phyloP scores from a whole-genome alignment of 2,113 vertebrate species.

The Indicator maculatus region DNA sequence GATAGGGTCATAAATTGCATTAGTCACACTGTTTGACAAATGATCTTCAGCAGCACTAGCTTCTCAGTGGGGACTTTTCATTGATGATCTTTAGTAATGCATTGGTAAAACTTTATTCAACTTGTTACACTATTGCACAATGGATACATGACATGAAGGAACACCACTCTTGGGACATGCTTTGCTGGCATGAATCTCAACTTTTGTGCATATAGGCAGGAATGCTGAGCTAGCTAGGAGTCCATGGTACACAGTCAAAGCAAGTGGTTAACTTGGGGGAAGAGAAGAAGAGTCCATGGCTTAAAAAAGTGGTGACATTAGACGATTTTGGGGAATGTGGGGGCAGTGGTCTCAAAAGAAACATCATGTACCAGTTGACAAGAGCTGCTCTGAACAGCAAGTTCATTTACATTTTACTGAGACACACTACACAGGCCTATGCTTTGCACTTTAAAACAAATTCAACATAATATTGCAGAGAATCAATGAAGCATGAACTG shows the following conservation, averaged over 20 bases:
- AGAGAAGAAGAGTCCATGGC: neutral
- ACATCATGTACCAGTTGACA: fast-evolving
- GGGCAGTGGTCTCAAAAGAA: neutral
- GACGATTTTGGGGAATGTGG: neutral
- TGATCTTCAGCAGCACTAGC: slow-evolving; percentile 21
- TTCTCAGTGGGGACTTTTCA: neutral
- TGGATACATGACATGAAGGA: neutral
- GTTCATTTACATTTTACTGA: neutral
- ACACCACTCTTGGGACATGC: neutral
- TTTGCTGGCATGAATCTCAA: neutral
- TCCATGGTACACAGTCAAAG: neutral
- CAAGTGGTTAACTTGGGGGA: neutral
- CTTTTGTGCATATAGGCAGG: fast-evolving
- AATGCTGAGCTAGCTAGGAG: neutral
- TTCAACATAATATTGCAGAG: neutral
- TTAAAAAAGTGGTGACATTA: neutral
- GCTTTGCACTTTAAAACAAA: slow-evolving; percentile 11
- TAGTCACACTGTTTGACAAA: slow-evolving; percentile 53
- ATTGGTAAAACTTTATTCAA: neutral
- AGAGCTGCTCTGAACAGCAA: neutral
- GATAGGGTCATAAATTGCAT: slow-evolving; percentile 54
- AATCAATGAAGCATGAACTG: neutral
- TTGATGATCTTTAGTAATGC: neutral
- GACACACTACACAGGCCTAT: neutral
- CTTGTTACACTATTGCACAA: neutral